Percentiles rank a stretch among this genome's conserved stretches.
phyloP scores from a whole-genome alignment of 37 sponge, comb jelly and placozoan species.

The Bolinopsis microptera region DNA sequence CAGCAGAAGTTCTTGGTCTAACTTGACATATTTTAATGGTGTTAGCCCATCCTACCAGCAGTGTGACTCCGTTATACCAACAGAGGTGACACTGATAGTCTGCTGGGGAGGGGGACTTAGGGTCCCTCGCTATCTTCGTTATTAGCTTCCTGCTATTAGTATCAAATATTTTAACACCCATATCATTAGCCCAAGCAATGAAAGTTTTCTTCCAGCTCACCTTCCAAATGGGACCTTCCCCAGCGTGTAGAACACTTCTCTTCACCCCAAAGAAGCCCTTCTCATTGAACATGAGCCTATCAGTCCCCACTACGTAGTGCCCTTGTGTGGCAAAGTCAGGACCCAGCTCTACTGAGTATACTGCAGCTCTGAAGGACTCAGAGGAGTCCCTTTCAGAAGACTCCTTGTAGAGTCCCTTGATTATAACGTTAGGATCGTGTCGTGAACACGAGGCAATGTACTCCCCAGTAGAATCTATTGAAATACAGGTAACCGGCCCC shows the following conservation, averaged over 20 bases:
- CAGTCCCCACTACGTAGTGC: conserved; percentile 61
- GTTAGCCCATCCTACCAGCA: conserved; percentile 90
- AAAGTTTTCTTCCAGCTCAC: conserved; percentile 87
- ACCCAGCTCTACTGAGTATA: conserved; percentile 39
- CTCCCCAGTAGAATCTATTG: conserved; percentile 49
- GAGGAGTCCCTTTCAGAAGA: conserved; percentile 49
- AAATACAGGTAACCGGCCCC: conserved; percentile 41
- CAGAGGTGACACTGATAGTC: conserved; percentile 76
- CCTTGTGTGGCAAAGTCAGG: conserved; percentile 50
- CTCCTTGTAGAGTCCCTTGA: conserved; percentile 54
- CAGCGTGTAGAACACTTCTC: conserved; percentile 78
- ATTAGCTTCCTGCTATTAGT: conserved; percentile 67
- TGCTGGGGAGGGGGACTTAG: conserved; percentile 65
- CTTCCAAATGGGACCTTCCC: conserved; percentile 79
- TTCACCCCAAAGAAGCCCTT: conserved; percentile 69
- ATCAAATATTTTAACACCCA: conserved; percentile 74
- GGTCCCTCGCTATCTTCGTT: conserved; percentile 68
- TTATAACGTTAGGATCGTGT: conserved; percentile 8
- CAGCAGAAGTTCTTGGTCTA: conserved; percentile 50
- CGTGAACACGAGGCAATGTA: conserved; percentile 28
- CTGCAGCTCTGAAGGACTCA: background rate
- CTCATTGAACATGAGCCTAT: conserved; percentile 55
- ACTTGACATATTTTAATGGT: conserved; percentile 80
- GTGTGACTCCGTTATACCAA: conserved; percentile 73
- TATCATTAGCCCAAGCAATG: conserved; percentile 96